phyloP scores from a whole-genome alignment of 2,888 invertebrate species.

The Melipona beecheii region DNA sequence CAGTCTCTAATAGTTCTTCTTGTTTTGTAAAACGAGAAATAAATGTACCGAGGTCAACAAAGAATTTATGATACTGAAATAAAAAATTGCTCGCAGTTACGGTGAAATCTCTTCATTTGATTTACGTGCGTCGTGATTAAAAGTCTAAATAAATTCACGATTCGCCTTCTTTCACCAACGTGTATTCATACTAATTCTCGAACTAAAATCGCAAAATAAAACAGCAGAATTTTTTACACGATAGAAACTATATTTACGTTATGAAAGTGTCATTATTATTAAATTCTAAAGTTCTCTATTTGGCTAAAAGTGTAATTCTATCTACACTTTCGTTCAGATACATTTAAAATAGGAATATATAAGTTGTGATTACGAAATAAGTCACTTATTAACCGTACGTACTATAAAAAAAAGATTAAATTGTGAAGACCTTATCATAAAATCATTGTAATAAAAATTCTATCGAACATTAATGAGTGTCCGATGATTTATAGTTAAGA shows the following conservation, averaged over 20 bases:
- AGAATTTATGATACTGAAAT: not conserved
- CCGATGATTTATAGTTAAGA: not conserved
- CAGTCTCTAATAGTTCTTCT: not conserved
- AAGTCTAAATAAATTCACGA: not conserved
- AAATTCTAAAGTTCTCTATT: not conserved
- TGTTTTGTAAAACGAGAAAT: not conserved
- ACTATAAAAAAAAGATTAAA: not conserved
- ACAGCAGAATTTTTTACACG: not conserved
- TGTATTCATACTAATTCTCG: too few species aligned
- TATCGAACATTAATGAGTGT: not conserved
- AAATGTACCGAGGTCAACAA: not conserved
- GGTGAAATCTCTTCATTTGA: not conserved
- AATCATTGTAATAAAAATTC: not conserved
- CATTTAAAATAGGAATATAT: not conserved
- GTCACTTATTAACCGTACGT: not conserved
- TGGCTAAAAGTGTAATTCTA: not conserved
- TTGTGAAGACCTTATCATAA: not conserved
- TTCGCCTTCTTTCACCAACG: not conserved
- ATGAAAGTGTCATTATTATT: not conserved
- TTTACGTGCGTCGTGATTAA: not conserved
- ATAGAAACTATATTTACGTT: not conserved
- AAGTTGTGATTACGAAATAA: not conserved
- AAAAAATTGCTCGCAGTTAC: not conserved
- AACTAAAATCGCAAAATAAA: not conserved
- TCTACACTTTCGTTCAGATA: not conserved